phyloP scores from a whole-genome alignment of 1,140 invertebrate genomes.

The Drosophila setifemur region DNA sequence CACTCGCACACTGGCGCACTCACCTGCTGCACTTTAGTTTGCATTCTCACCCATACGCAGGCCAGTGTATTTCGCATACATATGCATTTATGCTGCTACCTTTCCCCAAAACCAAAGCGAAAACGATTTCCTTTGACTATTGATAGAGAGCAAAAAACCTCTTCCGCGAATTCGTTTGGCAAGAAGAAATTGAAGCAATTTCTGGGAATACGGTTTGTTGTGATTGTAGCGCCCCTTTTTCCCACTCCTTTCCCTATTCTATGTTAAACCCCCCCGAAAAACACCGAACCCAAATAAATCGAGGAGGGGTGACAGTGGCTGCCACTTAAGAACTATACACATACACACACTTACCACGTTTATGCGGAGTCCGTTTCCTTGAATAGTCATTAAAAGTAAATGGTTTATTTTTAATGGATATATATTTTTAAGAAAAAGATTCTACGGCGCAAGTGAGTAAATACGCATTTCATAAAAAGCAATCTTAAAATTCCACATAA shows the following conservation, averaged over 20 bases:
- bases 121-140: conserved; percentile 30
- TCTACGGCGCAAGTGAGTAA: too few relatives aligned
- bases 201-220: conserved; percentile 28
- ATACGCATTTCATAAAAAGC: too few relatives aligned
- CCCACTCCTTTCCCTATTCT: too few relatives aligned
- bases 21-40: conserved; percentile 71
- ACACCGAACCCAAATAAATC: conserved; percentile 3
- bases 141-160: conserved; percentile 11
- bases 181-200: conserved; percentile 32
- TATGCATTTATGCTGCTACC: conserved; percentile 41
- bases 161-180: conserved; percentile 29
- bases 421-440: too few relatives aligned
- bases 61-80: conserved; percentile 40
- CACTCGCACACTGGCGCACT: conserved; percentile 22
- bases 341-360: conserved; percentile 1
- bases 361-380: too few relatives aligned
- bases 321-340: conserved; percentile 27
- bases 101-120: conserved; percentile 53
- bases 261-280: conserved; percentile 26
- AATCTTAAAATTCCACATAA: too few relatives aligned
- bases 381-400: too few relatives aligned
- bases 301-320: conserved; percentile 21
- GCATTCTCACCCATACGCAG: conserved; percentile 21
- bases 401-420: neutral
- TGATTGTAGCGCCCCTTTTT: conserved; percentile 16